Evolutionary conservation across 2,888 invertebrate species (phyloP).

Genomic region (Sphaerophoria taeniata): DNA sequence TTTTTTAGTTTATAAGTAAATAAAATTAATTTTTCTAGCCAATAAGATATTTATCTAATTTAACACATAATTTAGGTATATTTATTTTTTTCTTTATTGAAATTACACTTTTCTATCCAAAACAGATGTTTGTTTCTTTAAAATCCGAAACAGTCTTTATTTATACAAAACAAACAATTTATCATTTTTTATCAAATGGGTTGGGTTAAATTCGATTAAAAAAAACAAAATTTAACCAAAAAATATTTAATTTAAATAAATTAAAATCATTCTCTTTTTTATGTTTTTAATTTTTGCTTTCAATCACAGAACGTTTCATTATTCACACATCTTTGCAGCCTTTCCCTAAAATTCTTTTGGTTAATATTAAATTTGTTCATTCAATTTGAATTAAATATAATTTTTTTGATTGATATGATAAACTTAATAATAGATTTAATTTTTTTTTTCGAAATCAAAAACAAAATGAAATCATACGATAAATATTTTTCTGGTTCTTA

Average conservation of each 20-base stretch:
- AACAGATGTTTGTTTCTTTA: constrained; percentile 41
- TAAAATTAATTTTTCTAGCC: constrained; percentile 43
- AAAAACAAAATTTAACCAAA: constrained; percentile 32
- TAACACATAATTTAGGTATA: constrained; percentile 2
- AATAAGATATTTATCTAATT: constrained; percentile 53
- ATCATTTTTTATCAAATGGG: not conserved
- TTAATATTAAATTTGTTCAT: constrained; percentile 4
- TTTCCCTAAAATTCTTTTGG: constrained; percentile 64
- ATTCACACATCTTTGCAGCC: constrained; percentile 72
- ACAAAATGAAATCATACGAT: constrained; percentile 29
- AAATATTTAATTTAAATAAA: constrained; percentile 62
- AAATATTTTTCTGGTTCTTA: constrained; percentile 36
- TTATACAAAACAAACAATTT: constrained; percentile 21
- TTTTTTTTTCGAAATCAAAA: not conserved
- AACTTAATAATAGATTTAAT: constrained; percentile 44
- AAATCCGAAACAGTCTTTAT: constrained; percentile 66
- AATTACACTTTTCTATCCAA: constrained; percentile 59
- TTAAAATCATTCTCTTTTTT: constrained; percentile 60
- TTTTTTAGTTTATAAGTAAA: constrained; percentile 23
- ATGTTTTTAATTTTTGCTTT: constrained; percentile 47
- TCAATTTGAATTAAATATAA: constrained; percentile 29
- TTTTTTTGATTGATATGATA: constrained; percentile 63
- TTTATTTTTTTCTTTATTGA: not conserved
- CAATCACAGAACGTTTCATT: constrained; percentile 74
- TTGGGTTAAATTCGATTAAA: not conserved